Base-by-base conservation (phyloP, 2,113 vertebrate species). In the Takifugu flavidus region DNA sequence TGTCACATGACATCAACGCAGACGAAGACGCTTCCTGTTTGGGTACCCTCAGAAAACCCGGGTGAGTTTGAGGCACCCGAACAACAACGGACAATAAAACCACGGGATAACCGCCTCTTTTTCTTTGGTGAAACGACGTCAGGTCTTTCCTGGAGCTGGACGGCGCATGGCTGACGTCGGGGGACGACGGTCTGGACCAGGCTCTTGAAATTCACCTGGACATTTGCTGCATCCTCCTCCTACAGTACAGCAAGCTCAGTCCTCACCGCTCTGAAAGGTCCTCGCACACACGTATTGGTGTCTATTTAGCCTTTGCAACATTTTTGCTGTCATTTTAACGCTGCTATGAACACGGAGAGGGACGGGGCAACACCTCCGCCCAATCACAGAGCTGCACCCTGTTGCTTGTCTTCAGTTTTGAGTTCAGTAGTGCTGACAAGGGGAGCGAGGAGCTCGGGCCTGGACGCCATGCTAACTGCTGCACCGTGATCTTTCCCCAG, bases 21-120 rank as follows among this genome's bases (percentile, higher is more conserved):
- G 95, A 95, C 0, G 95, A 96, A 0, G 91, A 94, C 31, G 52
- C 92, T 56, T 93, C 94, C 0, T 79, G 92, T 72, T 76, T 91
- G 49, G 93, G 92, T 65, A 96, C 90, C 8, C 0, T 92, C n/a
- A 90, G 89, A 65, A 88, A 93, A 71, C 77, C 87, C 49, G 91
- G 92, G 96, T 99, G 79, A 58, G 51, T 64, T 61, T 12, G 15
- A 0, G 49, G 25, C 20, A 11, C 14, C 34, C 10, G 49, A 14
- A 27, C 14, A 54, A 25, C 2, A 5, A 12, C 14, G 11, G 34
- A 39, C n/a, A 3, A 1, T 25, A 0, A 15, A 12, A 45, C 44
- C 44, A 45, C 12, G 1, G 3, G 5, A 42, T 2, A 51, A 52
- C 15, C 14, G 25, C 10, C 43, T 39, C 5, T 29, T 25, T 10